Percentiles rank a stretch among this genome's conserved stretches.
These are phyloP conservation scores for Julus scandinavius DNA, from an alignment of 2,888 invertebrate species.

Conservation along the genomic window DNA sequence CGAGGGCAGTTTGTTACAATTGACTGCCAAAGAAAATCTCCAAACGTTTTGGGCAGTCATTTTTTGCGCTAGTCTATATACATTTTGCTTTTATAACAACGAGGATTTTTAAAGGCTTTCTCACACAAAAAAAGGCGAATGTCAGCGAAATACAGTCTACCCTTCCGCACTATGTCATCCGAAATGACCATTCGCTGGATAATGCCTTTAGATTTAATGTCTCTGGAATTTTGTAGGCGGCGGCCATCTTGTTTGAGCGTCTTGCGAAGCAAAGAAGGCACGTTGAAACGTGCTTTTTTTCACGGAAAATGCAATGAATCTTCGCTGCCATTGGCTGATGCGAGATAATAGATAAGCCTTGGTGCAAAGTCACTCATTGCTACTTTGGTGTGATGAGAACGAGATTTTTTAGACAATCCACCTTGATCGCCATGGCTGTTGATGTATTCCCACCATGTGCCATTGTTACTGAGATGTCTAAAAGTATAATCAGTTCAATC, in stretches of 20 bases:
- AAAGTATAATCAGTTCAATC: no score
- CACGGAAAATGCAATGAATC: neutral
- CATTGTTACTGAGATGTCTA: no score
- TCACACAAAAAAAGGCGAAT: slow-evolving; percentile 21
- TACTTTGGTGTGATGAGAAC: no score
- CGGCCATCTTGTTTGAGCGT: neutral
- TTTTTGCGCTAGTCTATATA: slow-evolving; percentile 38
- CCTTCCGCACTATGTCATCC: slow-evolving; percentile 34
- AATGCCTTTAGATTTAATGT: neutral
- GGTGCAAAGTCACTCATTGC: no score
- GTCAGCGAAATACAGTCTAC: slow-evolving; percentile 15
- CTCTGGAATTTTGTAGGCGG: slow-evolving; percentile 9
- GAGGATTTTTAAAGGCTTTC: slow-evolving; percentile 41
- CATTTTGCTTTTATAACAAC: slow-evolving; percentile 30
- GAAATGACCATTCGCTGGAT: slow-evolving; percentile 42
- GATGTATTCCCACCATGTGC: no score
- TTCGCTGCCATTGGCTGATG: neutral
- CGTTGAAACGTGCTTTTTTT: neutral
- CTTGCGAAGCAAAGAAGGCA: neutral
- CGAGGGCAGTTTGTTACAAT: slow-evolving; percentile 50
- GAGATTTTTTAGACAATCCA: no score
- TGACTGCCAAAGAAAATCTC: slow-evolving; percentile 50
- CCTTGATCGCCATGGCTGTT: no score
- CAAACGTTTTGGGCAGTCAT: slow-evolving; percentile 47
- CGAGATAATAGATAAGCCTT: neutral